Base-by-base conservation (phyloP, 2,888 invertebrate genomes). In the Lypha dubia region DNA sequence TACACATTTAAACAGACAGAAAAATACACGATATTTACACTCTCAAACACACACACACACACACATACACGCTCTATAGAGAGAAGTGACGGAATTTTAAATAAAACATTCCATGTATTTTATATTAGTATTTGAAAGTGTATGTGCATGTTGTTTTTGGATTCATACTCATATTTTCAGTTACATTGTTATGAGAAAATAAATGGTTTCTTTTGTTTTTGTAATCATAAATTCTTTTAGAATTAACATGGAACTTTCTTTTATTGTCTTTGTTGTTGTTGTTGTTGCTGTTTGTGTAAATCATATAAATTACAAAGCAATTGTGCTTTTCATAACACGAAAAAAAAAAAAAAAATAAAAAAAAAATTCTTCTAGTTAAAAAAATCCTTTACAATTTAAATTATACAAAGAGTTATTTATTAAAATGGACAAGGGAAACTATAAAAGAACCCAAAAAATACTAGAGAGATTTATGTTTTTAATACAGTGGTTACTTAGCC, bases 251-350 rank as follows among this genome's bases (percentile, higher is more conserved):
- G 17, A 56, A 71, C 1, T 56, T 65, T 17, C 17, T 32, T 67
- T 68, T 60, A 60, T 67, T 77, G 76, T 71, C 67, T 56, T 77
- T 77, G 35, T 24, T 70, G 67, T 68, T 60, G 58, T 67, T 77
- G 76, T 71, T 62, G 46, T 77, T 77, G 35, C 20, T 70, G 67
- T 67, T 74, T 63, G 7, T 76, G 46, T 68, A 74, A 79, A 79
- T 75, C 74, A 74, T 71, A 60, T 83, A 83, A 83, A 79, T 83
- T 83, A 83, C 65, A 71, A 63, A 51, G 65, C 79, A 83, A 75
- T 83, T 83, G 79, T 68, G 49, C 17, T 60, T 17, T 56, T 65
- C 17, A n/a, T n/a, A n/a, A n/a, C n/a, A 20, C 22, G 28, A 32
- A n/a, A 3, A 22, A 56, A 44, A 38, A 62, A 15, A 3, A n/a